Conservation (phyloP, 64 coral and sea anemone species). For the Hydrozoanthus tunicans region DNA sequence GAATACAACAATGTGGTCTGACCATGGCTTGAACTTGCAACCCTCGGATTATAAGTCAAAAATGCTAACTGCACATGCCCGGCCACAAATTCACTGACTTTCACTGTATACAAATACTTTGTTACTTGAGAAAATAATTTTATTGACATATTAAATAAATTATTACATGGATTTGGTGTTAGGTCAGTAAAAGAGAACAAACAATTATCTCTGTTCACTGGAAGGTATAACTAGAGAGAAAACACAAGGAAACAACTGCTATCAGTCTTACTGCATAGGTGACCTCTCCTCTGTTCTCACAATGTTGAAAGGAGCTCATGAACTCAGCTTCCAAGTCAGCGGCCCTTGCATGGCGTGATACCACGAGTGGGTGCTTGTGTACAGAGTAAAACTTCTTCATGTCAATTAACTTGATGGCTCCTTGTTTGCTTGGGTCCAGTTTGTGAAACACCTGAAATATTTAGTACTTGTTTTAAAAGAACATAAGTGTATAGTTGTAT, state of each 20-base stretch:
- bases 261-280: constrained; percentile 77
- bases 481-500: too few relatives aligned
- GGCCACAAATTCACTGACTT: too few relatives aligned
- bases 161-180: too few relatives aligned
- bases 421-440: constrained; percentile 89
- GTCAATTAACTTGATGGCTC: constrained; percentile 80
- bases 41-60: too few relatives aligned
- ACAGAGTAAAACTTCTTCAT: constrained; percentile 91
- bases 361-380: constrained; percentile 79
- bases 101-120: too few relatives aligned
- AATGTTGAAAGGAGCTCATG: constrained; percentile 83
- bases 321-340: constrained; percentile 70
- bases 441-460: constrained; percentile 85
- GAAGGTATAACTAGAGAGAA: too few relatives aligned
- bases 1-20: too few relatives aligned
- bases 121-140: too few relatives aligned
- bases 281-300: constrained; percentile 86
- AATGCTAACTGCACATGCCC: too few relatives aligned
- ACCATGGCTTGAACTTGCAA: too few relatives aligned
- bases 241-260: neutral
- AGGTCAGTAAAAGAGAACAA: neutral
- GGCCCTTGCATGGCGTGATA: constrained; percentile 72
- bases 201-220: neutral
- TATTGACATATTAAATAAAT: too few relatives aligned
- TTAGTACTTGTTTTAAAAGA: neutral